Percentiles rank a stretch among this genome's conserved stretches.
Conservation (phyloP, 2,888 invertebrate genomes). For the Papilio demoleus region DNA sequence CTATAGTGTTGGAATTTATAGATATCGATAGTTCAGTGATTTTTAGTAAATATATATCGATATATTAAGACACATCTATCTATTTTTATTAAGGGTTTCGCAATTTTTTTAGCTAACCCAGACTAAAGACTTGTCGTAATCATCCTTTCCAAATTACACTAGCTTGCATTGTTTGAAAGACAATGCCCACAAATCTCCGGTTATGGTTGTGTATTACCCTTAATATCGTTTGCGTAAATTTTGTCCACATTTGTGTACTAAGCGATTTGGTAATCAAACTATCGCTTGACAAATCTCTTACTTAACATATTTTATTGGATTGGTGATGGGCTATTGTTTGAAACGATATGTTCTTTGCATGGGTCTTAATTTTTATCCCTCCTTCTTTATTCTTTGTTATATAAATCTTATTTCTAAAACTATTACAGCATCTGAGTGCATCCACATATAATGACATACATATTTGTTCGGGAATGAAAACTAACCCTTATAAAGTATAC, state of each 20-base stretch:
- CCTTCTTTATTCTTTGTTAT: too few relatives aligned
- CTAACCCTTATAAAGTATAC: slow-evolving; percentile 39
- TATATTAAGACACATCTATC: too few relatives aligned
- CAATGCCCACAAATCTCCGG: slow-evolving; percentile 64
- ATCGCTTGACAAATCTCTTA: neutral
- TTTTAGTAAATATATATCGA: too few relatives aligned
- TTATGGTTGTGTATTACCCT: slow-evolving; percentile 46
- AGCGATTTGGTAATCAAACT: neutral
- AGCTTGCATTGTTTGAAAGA: slow-evolving; percentile 65
- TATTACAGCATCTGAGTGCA: too few relatives aligned
- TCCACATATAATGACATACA: too few relatives aligned
- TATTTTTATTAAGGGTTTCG: too few relatives aligned
- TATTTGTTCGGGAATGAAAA: slow-evolving; percentile 30
- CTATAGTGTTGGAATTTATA: neutral
- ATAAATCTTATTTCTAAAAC: too few relatives aligned
- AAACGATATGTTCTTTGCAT: too few relatives aligned
- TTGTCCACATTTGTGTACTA: neutral
- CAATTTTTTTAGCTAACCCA: neutral
- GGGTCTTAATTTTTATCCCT: too few relatives aligned
- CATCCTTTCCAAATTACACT: slow-evolving; percentile 59
- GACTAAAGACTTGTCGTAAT: slow-evolving; percentile 55
- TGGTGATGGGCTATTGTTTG: too few relatives aligned
- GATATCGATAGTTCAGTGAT: neutral
- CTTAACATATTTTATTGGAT: too few relatives aligned
- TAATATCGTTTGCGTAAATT: slow-evolving; percentile 17